A percentile compares a stretch with the other conserved stretches of the same genome.
Conservation (phyloP, 2,797 vertebrate genomes). For the Leucoraja ocellata region DNA sequence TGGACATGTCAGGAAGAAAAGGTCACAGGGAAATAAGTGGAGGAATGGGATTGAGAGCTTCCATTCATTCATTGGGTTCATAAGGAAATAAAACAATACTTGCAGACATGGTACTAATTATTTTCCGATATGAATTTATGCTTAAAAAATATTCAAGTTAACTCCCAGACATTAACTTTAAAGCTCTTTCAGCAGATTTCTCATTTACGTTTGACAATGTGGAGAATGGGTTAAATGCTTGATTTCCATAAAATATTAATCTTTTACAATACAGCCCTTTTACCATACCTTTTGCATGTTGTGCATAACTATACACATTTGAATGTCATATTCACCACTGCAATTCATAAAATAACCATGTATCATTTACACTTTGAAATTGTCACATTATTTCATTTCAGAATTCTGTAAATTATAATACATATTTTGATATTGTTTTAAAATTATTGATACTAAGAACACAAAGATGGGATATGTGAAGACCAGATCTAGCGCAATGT, state of each 20-base stretch:
- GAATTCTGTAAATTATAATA: background rate
- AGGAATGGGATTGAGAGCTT: too few relatives aligned
- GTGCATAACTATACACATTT: background rate
- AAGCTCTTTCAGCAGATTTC: too few relatives aligned
- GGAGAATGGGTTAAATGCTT: background rate
- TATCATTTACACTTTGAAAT: background rate
- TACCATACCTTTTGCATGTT: background rate
- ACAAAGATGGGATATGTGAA: background rate
- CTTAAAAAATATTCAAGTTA: background rate
- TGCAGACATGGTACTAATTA: background rate
- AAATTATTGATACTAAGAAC: too few relatives aligned
- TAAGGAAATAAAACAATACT: too few relatives aligned
- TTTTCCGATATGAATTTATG: background rate
- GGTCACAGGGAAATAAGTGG: too few relatives aligned
- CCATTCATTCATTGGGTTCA: too few relatives aligned
- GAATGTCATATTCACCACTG: background rate
- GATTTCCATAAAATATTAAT: background rate
- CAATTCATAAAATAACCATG: background rate
- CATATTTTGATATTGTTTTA: background rate
- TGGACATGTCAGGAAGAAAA: too few relatives aligned
- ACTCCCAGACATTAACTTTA: background rate
- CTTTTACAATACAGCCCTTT: background rate
- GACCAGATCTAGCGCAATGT: background rate
- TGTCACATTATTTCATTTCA: background rate
- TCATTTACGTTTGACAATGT: background rate